Percentiles rank a stretch among this genome's conserved stretches.
Evolutionary conservation across 2,797 vertebrate species (phyloP).

Genomic region (Chlorospingus semifuscus): DNA sequence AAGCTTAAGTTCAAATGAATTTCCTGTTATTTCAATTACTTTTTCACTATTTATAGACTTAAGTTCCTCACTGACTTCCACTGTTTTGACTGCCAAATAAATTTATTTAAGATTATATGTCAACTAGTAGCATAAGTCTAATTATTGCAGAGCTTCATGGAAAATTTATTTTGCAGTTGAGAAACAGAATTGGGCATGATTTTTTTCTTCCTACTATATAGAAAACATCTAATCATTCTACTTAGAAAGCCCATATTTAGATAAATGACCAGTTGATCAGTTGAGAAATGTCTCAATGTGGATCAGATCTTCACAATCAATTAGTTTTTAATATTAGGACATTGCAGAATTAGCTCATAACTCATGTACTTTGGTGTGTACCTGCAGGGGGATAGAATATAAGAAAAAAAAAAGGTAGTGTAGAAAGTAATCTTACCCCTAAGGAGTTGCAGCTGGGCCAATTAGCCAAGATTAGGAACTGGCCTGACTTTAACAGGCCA

Average conservation of each 20-base stretch:
- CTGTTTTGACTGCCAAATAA: not conserved
- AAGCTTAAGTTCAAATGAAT: not conserved
- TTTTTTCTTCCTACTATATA: not conserved
- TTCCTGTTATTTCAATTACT: not conserved
- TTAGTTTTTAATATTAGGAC: not conserved
- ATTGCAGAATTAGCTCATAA: not conserved
- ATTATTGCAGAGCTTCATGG: not conserved
- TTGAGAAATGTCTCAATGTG: not conserved
- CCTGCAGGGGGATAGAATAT: no score
- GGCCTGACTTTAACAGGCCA: no score
- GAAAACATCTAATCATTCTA: not conserved
- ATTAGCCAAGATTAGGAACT: no score
- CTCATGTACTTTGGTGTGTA: not conserved
- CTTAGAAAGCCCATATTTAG: not conserved
- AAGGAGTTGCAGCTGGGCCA: no score
- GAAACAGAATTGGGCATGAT: not conserved
- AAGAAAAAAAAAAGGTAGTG: no score
- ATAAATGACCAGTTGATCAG: not conserved
- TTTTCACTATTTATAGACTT: not conserved
- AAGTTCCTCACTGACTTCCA: not conserved
- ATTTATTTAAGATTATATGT: constrained; percentile 2
- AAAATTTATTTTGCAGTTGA: not conserved
- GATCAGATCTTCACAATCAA: not conserved
- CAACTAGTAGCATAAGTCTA: not conserved
- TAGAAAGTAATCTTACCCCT: no score